Conservation (phyloP, 2,888 invertebrate genomes). For the Mimumesa dahlbomi region DNA sequence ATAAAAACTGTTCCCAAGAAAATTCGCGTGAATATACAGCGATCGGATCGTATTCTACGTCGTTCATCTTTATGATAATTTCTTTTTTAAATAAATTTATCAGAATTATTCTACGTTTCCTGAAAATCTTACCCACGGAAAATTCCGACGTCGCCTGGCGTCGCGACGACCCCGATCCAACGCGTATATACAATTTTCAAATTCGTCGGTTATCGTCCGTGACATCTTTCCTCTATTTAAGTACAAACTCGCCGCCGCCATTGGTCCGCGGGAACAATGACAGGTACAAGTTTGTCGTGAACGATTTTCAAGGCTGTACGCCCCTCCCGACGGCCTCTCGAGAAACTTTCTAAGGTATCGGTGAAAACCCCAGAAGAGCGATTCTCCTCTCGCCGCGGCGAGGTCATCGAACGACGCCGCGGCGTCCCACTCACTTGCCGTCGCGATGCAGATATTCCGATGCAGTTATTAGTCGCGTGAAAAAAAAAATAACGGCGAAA, state of each 20-base stretch:
- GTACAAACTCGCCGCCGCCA: not conserved
- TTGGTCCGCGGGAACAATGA: conserved; percentile 8
- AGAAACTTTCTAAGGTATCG: conserved; percentile 56
- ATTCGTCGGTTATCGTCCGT: not conserved
- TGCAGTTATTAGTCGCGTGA: conserved; percentile 7
- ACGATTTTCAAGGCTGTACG: conserved; percentile 54
- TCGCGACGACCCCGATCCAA: too few species aligned
- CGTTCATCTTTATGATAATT: too few species aligned
- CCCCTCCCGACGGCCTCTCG: conserved; percentile 16
- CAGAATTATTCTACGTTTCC: too few species aligned
- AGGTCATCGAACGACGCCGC: conserved; percentile 58
- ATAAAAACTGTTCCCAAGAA: too few species aligned
- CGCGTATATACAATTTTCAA: too few species aligned
- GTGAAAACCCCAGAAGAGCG: conserved; percentile 56
- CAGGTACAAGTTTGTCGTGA: conserved; percentile 14
- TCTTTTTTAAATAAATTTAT: too few species aligned
- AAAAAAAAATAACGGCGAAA: too few species aligned
- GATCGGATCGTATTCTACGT: too few species aligned
- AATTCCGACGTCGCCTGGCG: too few species aligned
- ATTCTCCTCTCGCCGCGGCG: conserved; percentile 54
- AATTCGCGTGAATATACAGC: too few species aligned
- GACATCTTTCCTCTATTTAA: not conserved
- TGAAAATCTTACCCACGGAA: too few species aligned
- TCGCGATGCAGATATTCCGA: conserved; percentile 12
- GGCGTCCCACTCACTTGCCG: conserved; percentile 41